Evolutionary conservation across 2,888 invertebrate species (phyloP).

Genomic region (Notocelia uddmanniana): DNA sequence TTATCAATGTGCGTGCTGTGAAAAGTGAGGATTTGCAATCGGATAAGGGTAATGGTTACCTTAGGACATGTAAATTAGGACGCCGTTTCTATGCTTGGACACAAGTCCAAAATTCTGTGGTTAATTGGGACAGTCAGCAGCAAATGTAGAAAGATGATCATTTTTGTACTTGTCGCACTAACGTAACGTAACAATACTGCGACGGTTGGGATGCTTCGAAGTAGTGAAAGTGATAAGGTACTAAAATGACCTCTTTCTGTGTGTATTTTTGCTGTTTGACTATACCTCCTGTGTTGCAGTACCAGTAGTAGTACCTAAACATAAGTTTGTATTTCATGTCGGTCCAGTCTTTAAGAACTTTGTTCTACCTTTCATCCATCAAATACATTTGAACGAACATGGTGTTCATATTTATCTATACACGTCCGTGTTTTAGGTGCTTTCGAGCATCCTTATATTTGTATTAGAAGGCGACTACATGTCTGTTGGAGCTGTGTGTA

Average conservation of each 20-base stretch:
- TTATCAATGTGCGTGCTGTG: slow-evolving; percentile 29
- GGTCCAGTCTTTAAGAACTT: neutral
- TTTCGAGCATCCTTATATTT: neutral
- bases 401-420: neutral
- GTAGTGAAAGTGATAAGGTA: too few species aligned
- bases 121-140: too few species aligned
- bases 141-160: too few species aligned
- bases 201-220: too few species aligned
- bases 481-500: neutral
- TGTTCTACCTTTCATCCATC: neutral
- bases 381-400: neutral
- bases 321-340: neutral
- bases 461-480: too few species aligned
- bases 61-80: neutral
- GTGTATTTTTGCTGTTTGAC: too few species aligned
- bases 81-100: neutral
- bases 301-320: too few species aligned
- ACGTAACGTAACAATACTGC: too few species aligned
- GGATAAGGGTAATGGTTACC: neutral
- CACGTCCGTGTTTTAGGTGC: neutral
- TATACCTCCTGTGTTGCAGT: too few species aligned
- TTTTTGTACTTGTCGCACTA: too few species aligned
- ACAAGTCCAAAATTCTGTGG: neutral
- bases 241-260: too few species aligned
- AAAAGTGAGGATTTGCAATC: slow-evolving; percentile 13